These are phyloP conservation scores for Nyctibius grandis DNA, from an alignment of 2,797 vertebrate species.

Conservation along the genomic window DNA sequence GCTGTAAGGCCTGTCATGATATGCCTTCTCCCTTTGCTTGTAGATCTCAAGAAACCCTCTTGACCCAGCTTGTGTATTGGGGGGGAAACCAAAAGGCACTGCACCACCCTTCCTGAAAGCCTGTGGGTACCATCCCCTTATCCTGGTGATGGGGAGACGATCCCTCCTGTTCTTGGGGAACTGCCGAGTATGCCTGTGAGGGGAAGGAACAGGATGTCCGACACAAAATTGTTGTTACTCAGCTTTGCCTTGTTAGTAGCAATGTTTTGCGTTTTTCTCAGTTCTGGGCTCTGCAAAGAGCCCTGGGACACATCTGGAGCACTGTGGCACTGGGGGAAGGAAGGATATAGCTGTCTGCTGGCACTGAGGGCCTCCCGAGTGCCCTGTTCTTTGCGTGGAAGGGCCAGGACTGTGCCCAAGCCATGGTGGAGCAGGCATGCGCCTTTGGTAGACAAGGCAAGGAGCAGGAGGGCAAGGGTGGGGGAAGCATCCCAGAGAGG, in stretches of 20 bases:
- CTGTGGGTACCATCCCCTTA: neutral
- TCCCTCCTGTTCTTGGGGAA: neutral
- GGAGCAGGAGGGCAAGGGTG: neutral
- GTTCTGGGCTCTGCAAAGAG: neutral
- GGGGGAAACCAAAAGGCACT: neutral
- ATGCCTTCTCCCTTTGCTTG: neutral
- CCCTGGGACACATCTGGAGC: neutral
- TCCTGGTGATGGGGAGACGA: neutral
- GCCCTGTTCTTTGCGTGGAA: neutral
- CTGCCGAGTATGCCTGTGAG: neutral
- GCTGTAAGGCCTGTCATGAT: neutral
- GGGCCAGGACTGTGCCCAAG: neutral
- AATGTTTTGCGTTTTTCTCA: neutral
- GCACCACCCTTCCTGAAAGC: neutral
- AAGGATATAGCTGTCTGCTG: neutral
- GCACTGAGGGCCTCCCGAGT: neutral
- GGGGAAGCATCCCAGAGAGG: neutral
- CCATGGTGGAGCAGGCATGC: rapidly evolving
- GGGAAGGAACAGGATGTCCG: neutral
- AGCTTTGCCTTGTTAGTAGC: neutral
- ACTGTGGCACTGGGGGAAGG: neutral
- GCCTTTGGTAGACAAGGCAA: neutral
- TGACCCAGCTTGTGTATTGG: neutral
- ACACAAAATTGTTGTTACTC: neutral
- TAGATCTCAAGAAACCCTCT: neutral